Evolutionary conservation across 2,797 vertebrate genomes (phyloP).

Genomic region (Alectoris magna): DNA sequence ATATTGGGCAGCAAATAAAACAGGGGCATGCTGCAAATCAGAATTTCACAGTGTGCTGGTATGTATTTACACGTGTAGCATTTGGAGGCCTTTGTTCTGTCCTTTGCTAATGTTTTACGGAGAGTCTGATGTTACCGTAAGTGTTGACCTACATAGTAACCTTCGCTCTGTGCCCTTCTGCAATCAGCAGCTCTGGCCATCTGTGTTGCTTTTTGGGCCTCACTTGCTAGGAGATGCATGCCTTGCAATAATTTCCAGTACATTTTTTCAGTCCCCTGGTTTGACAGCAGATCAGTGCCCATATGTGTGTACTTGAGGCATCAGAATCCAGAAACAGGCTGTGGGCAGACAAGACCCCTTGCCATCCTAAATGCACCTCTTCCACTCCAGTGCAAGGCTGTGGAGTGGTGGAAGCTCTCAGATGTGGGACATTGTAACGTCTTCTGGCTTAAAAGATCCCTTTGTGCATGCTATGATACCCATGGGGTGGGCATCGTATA

Average conservation of each 20-base stretch:
- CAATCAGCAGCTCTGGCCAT: neutral
- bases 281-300: neutral
- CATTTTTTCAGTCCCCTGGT: neutral
- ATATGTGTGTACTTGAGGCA: neutral
- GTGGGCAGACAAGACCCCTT: neutral
- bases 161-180: neutral
- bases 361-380: neutral
- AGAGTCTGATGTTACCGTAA: neutral
- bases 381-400: accelerated
- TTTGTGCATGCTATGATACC: neutral
- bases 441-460: neutral
- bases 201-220: constrained; percentile 18
- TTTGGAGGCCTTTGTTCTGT: constrained; percentile 15
- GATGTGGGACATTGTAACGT: neutral
- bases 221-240: neutral
- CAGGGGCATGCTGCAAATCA: neutral
- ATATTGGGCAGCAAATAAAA: neutral
- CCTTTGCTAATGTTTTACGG: neutral
- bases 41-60: neutral
- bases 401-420: neutral
- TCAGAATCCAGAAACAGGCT: neutral
- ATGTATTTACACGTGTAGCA: neutral
- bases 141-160: neutral
- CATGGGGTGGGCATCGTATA: neutral
- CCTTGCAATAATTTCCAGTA: neutral